phyloP scores from a whole-genome alignment of 2,797 vertebrate species.

The Arnoldichthys spilopterus region DNA sequence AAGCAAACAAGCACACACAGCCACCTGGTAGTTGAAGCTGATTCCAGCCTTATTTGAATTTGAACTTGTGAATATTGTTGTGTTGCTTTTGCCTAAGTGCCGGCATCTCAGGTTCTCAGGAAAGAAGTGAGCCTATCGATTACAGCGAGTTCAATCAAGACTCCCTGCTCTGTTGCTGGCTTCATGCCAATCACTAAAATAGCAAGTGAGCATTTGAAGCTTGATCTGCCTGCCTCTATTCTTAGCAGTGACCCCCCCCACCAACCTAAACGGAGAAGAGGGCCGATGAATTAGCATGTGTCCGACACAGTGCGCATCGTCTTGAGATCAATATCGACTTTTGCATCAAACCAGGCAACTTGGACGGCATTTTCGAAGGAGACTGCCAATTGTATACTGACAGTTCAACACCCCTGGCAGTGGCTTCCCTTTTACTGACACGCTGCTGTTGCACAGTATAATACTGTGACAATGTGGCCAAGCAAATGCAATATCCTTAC shows the following conservation, averaged over 20 bases:
- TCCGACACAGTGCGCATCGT: slow-evolving; percentile 43
- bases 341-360: slow-evolving; percentile 42
- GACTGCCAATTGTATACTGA: slow-evolving; percentile 47
- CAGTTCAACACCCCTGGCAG: slow-evolving; percentile 55
- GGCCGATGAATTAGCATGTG: slow-evolving; percentile 51
- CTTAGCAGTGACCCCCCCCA: slow-evolving; percentile 49
- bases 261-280: slow-evolving; percentile 40
- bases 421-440: slow-evolving; percentile 26
- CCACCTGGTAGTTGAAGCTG: background rate
- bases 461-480: slow-evolving; percentile 1
- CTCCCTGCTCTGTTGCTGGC: slow-evolving; percentile 43
- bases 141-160: slow-evolving; percentile 40
- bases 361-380: slow-evolving; percentile 56
- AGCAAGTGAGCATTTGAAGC: slow-evolving; percentile 53
- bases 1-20: background rate
- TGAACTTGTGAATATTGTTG: slow-evolving; percentile 1
- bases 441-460: slow-evolving; percentile 21
- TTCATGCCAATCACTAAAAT: slow-evolving; percentile 57
- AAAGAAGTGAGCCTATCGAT: slow-evolving; percentile 48
- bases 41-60: slow-evolving; percentile 13
- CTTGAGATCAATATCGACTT: slow-evolving; percentile 55
- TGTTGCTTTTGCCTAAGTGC: slow-evolving; percentile 8
- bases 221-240: slow-evolving; percentile 48
- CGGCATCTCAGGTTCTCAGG: slow-evolving; percentile 19
- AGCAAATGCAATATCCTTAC: slow-evolving; percentile 17